Conservation (phyloP, 53 echinoderm and acorn worm species). For the Patiria pectinifera region DNA sequence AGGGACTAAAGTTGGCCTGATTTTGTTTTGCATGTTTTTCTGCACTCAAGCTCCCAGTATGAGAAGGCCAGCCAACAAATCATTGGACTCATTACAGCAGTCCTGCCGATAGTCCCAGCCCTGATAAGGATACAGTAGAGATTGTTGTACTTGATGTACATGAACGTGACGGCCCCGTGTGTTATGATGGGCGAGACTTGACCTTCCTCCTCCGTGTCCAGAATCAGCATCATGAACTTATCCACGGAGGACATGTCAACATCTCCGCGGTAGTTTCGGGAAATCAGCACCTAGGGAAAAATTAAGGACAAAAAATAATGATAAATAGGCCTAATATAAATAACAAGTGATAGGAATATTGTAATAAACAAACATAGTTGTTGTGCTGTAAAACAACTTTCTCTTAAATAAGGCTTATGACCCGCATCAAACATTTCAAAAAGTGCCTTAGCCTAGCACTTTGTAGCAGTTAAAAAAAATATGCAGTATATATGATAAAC, state of each 20-base stretch:
- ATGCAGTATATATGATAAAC: no score
- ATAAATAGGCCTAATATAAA: no score
- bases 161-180: constrained; percentile 89
- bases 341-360: no score
- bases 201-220: constrained; percentile 97
- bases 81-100: no score
- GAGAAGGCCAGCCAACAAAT: no score
- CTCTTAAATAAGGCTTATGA: not conserved
- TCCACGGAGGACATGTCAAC: constrained; percentile 98
- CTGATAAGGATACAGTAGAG: constrained; percentile 95
- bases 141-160: constrained; percentile 98
- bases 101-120: not conserved
- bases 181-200: constrained; percentile 88
- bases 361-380: not conserved
- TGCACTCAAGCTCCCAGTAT: no score
- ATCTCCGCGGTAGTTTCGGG: constrained; percentile 98
- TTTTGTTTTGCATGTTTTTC: no score
- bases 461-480: no score
- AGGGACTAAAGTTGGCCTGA: no score
- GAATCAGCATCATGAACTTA: constrained; percentile 89
- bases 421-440: no score
- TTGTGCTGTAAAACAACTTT: not conserved
- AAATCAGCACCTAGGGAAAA: constrained; percentile 84
- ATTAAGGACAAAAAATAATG: not conserved
- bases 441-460: no score